Evolutionary conservation across 2,797 vertebrate species (phyloP).

Genomic region (Bradypodion pumilum): DNA sequence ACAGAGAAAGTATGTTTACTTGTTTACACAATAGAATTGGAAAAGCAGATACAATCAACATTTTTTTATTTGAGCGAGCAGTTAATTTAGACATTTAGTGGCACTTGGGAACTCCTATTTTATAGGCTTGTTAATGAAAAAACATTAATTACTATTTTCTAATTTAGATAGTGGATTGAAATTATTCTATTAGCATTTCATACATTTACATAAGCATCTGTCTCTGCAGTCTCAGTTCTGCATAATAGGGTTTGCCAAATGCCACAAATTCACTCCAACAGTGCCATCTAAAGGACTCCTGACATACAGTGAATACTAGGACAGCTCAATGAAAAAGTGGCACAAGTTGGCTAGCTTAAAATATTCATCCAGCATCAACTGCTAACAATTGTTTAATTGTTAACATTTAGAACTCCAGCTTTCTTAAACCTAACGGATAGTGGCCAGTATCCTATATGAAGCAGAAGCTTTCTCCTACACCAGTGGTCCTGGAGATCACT

Average conservation of each 20-base stretch:
- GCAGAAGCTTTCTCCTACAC: no score
- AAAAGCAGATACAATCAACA: background rate
- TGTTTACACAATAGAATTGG: slow-evolving; percentile 48
- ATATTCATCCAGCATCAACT: slow-evolving; percentile 33
- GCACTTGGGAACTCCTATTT: background rate
- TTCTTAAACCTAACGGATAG: slow-evolving; percentile 12
- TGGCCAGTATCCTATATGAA: background rate
- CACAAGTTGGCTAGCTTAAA: background rate
- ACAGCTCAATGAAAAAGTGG: background rate
- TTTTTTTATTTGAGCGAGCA: slow-evolving; percentile 37
- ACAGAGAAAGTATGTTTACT: slow-evolving; percentile 21
- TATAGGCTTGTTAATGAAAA: slow-evolving; percentile 21
- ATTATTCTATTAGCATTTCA: slow-evolving; percentile 39
- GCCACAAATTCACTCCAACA: slow-evolving; percentile 35
- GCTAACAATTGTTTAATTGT: background rate
- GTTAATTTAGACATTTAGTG: slow-evolving; percentile 17
- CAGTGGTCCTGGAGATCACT: no score
- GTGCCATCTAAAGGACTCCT: slow-evolving; percentile 51
- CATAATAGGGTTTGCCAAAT: slow-evolving; percentile 17
- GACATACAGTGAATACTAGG: slow-evolving; percentile 7
- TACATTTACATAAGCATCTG: slow-evolving; percentile 47
- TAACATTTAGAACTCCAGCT: background rate
- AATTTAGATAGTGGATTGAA: background rate
- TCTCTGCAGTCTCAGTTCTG: background rate
- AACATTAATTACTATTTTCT: slow-evolving; percentile 12